Base-by-base conservation (phyloP, 1,140 invertebrate genomes). In the Zaprionus gabonicus region DNA sequence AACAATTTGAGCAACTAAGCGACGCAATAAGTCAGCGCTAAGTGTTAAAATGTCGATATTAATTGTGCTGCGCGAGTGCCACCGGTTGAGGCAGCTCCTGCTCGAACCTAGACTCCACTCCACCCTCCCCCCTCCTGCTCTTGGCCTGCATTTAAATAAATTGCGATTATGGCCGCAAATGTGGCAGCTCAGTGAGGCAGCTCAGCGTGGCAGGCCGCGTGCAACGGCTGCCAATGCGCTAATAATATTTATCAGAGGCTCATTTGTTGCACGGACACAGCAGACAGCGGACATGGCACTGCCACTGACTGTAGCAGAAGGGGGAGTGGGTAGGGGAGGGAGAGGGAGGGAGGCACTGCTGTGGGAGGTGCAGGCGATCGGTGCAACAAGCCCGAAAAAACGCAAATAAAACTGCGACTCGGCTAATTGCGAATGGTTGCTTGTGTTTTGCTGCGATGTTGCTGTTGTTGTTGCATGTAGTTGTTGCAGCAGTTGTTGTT, bases 1-100 rank as follows among this genome's bases (percentile, higher is more conserved):
- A 90, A 77, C 86, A 85, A 85, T 90, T 82, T 70, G 68, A 66
- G 82, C 74, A 80, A 90, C 81, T 90, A 79, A 90, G 77, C 85
- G 87, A 83, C 78, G 87, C 81, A 87, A 91, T 91, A 91, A 82
- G 85, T 91, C 87, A 91, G 68, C 62, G 80, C 73, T 83, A 91
- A 91, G 87, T 91, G 87, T 91, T 91, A 91, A 91, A 91, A 91
- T 91, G 87, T 91, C 87, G 87, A 91, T 91, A 91, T 91, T 91
- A 91, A 91, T 91, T 91, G 87, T 80, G 82, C 46, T 82, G 79
- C 70, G 77, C 51, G 63, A 60, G 17, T 58, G 72, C 72, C 72
- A 75, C 67, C 72, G 72, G 66, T 74, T 74, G 46, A 56, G 20
- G 25, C 71, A 59, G 66, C 66, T 51, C 57, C 71, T 23, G 70